A percentile compares a stretch with the other conserved stretches of the same genome.
Evolutionary conservation across 2,888 invertebrate species (phyloP).

Genomic region (Mayetiola destructor): DNA sequence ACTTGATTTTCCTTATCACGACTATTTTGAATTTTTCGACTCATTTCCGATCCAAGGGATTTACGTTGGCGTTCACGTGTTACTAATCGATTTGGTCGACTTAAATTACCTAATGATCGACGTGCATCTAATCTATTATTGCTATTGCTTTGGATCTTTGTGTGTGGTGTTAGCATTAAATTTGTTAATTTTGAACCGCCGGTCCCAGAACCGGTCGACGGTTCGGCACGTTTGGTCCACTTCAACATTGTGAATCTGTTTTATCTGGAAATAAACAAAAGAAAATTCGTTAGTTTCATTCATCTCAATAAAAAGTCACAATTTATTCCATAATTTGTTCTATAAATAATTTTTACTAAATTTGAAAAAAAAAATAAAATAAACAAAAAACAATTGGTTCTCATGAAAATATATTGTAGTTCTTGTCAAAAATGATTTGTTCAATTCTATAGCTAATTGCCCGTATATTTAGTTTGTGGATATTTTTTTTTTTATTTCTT

Average conservation of each 20-base stretch:
- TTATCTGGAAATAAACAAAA: neutral
- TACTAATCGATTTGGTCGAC: neutral
- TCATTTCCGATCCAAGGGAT: neutral
- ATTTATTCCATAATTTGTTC: too few relatives aligned
- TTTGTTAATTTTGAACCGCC: constrained; percentile 1
- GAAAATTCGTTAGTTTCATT: neutral
- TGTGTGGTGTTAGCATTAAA: neutral
- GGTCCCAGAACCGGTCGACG: neutral
- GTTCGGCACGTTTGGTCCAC: constrained; percentile 11
- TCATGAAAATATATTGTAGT: too few relatives aligned
- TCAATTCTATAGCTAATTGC: too few relatives aligned
- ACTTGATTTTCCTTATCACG: constrained; percentile 29
- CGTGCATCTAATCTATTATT: constrained; percentile 5
- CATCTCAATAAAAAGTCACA: too few relatives aligned
- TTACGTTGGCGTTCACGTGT: constrained; percentile 10
- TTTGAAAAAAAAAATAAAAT: neutral
- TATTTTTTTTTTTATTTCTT: too few relatives aligned
- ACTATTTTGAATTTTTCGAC: neutral
- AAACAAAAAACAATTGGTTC: neutral
- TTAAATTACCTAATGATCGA: constrained; percentile 10
- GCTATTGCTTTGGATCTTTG: too few relatives aligned
- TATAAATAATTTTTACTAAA: neutral
- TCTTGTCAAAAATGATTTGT: too few relatives aligned
- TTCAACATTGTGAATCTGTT: neutral
- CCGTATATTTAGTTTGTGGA: too few relatives aligned